Conservation (phyloP, 92 coral and sea anemone genomes). For the Phymanthus crucifer region DNA sequence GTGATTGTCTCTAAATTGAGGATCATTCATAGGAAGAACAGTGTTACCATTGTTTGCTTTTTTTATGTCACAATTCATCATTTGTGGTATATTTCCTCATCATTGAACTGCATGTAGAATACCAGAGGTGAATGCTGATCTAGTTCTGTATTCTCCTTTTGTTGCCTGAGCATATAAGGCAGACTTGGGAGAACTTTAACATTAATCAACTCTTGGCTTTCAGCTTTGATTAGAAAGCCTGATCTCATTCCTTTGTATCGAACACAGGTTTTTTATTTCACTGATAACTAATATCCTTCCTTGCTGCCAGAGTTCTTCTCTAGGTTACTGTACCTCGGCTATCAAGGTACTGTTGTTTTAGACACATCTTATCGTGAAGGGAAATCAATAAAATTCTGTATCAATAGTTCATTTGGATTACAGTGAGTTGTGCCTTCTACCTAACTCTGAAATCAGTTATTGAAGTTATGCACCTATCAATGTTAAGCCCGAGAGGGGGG, state of each 20-base stretch:
- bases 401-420: background rate
- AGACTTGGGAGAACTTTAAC: background rate
- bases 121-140: background rate
- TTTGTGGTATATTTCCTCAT: no score
- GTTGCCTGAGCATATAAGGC: background rate
- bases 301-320: background rate
- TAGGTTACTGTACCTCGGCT: background rate
- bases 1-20: no score
- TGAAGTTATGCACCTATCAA: background rate
- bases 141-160: background rate
- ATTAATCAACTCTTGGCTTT: background rate
- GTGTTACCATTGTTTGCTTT: no score
- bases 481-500: no score
- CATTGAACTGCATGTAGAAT: background rate
- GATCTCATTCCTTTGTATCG: background rate
- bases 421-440: background rate
- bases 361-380: background rate
- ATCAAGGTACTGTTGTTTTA: background rate
- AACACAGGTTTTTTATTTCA: background rate
- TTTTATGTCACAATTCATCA: background rate
- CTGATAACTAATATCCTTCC: background rate
- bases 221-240: background rate
- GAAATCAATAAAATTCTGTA: background rate
- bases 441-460: background rate
- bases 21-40: no score